A percentile compares a stretch with the other conserved stretches of the same genome.
Conservation (phyloP, 2,888 invertebrate genomes). For the Andrena bicolor region DNA sequence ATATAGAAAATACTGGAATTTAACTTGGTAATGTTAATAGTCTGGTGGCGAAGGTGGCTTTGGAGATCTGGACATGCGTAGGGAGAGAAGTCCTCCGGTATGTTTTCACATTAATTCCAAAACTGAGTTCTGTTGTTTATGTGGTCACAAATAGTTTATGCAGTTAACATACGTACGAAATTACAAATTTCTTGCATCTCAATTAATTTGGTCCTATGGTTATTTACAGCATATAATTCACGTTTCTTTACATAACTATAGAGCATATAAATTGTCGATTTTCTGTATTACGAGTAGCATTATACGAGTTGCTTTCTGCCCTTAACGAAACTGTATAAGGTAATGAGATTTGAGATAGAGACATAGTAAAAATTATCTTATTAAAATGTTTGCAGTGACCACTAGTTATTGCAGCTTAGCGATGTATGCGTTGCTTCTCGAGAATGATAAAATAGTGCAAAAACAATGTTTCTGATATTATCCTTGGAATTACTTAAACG, state of each 20-base stretch:
- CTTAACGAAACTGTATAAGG: slow-evolving; percentile 9
- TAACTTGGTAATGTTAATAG: slow-evolving; percentile 82
- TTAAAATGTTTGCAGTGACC: slow-evolving; percentile 53
- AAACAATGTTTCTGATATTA: slow-evolving; percentile 19
- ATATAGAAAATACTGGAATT: slow-evolving; percentile 58
- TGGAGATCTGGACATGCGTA: slow-evolving; percentile 83
- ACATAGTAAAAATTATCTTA: slow-evolving; percentile 48
- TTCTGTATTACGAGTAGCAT: slow-evolving; percentile 26
- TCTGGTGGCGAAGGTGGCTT: slow-evolving; percentile 85
- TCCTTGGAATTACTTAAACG: not conserved
- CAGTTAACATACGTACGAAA: slow-evolving; percentile 32
- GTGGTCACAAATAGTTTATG: slow-evolving; percentile 36
- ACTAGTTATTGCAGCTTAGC: slow-evolving; percentile 17
- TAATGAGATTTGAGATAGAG: not conserved
- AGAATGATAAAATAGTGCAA: not conserved
- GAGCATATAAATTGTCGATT: slow-evolving; percentile 37
- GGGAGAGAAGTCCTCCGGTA: slow-evolving; percentile 84
- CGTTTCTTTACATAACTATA: slow-evolving; percentile 25
- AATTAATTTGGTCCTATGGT: slow-evolving; percentile 10
- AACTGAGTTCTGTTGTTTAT: slow-evolving; percentile 53
- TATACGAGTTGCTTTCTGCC: slow-evolving; percentile 62
- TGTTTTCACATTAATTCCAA: slow-evolving; percentile 74
- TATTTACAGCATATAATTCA: slow-evolving; percentile 23
- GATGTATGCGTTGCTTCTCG: not conserved
- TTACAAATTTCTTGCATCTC: slow-evolving; percentile 30